A percentile compares a stretch with the other conserved stretches of the same genome.
These are phyloP conservation scores for Matsumurasca onukii DNA, from an alignment of 1,140 invertebrate genomes.

Conservation along the genomic window DNA sequence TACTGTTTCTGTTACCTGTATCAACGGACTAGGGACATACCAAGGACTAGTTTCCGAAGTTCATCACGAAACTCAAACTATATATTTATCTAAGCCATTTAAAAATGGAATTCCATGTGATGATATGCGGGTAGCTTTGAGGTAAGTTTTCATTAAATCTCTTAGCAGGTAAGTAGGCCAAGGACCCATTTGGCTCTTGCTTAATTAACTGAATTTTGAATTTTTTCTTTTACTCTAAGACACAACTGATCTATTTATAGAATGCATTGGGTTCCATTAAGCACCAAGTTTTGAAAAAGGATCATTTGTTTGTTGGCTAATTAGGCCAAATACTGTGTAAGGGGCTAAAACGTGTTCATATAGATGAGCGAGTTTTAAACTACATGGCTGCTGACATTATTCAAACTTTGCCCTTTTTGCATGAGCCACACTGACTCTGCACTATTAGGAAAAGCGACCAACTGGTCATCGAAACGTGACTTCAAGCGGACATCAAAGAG, in stretches of 20 bases:
- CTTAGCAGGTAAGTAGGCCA: neutral
- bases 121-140: constrained; percentile 57
- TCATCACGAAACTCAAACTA: constrained; percentile 58
- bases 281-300: neutral
- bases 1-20: constrained; percentile 75
- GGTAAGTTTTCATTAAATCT: constrained; percentile 46
- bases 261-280: neutral
- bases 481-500: no score
- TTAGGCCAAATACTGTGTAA: neutral
- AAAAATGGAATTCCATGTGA: constrained; percentile 74
- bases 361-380: no score
- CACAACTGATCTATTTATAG: neutral
- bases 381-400: no score
- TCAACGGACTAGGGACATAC: constrained; percentile 64
- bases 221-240: neutral
- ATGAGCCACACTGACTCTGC: no score
- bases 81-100: constrained; percentile 76
- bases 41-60: constrained; percentile 79
- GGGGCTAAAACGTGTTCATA: no score
- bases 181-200: neutral
- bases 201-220: neutral
- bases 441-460: no score
- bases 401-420: no score
- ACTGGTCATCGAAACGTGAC: no score
- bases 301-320: neutral